Evolutionary conservation across 1,140 invertebrate genomes (phyloP), one percentile per base, ranked within the genome.

Genomic region (Eulimnadia texana): DNA sequence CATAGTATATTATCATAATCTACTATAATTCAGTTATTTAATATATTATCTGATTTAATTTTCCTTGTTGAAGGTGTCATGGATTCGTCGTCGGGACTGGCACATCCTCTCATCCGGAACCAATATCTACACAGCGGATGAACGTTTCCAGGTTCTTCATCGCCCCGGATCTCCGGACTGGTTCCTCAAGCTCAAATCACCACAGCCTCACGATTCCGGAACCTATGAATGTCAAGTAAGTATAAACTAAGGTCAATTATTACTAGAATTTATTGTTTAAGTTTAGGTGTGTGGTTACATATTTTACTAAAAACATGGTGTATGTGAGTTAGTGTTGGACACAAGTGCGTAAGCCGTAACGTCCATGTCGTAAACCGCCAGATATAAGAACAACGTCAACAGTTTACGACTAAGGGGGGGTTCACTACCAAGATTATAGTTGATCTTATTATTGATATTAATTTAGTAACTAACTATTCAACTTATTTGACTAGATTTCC

Each of bases 401-500:
- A n/a, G n/a, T n/a, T n/a, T n/a, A n/a, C n/a, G n/a, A n/a, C n/a
- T n/a, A n/a, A n/a, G n/a, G n/a, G n/a, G n/a, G n/a, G n/a, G n/a
- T n/a, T n/a, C n/a, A n/a, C n/a, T n/a, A n/a, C n/a, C n/a, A n/a
- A n/a, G n/a, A n/a, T n/a, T n/a, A n/a, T n/a, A n/a, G n/a, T n/a
- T n/a, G n/a, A n/a, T n/a, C n/a, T n/a, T n/a, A n/a, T n/a, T n/a
- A n/a, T n/a, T n/a, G n/a, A n/a, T n/a, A n/a, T n/a, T n/a, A n/a
- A n/a, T n/a, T n/a, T n/a, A n/a, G n/a, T n/a, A n/a, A n/a, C n/a
- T 42, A 42, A 42, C 6, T 9, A 16, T 42, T 42, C 33, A 9
- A 42, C 16, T 16, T 16, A 16, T 6, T 42, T 42, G 6, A 76
- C 22, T 78, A 93, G 89, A 84, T 92, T 64, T 88, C 88, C 22